Evolutionary conservation across 2,113 vertebrate species (phyloP).

Genomic region (Chlamydotis undulata): DNA sequence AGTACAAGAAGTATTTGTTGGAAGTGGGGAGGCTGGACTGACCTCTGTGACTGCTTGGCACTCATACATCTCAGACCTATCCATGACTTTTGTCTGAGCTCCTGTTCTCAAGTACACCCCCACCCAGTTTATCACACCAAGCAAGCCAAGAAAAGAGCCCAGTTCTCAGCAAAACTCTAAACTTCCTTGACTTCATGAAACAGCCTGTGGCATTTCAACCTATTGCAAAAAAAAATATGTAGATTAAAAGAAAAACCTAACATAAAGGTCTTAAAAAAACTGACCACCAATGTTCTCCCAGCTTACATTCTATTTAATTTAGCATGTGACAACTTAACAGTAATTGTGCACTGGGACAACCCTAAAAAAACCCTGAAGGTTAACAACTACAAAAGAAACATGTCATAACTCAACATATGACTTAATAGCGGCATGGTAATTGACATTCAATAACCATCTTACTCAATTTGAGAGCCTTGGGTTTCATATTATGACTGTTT

Average conservation of each 20-base stretch:
- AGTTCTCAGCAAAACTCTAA: not conserved
- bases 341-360: not conserved
- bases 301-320: not conserved
- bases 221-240: not conserved
- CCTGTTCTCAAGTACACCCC: not conserved
- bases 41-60: not conserved
- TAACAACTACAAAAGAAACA: constrained; percentile 38
- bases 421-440: constrained; percentile 16
- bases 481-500: constrained; percentile 29
- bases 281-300: not conserved
- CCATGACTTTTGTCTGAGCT: not conserved
- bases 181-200: not conserved
- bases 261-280: not conserved
- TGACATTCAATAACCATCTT: constrained; percentile 31
- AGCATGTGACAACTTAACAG: not conserved
- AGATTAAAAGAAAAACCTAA: not conserved
- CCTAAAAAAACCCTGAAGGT: not conserved
- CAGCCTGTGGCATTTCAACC: not conserved
- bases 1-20: not conserved
- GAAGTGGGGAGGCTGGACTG: not conserved
- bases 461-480: not conserved
- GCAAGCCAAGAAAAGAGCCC: not conserved
- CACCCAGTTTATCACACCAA: not conserved
- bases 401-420: constrained; percentile 3
- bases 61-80: not conserved